Evolutionary conservation across 2,113 vertebrate species (phyloP).

Genomic region (Opisthocomus hoazin): DNA sequence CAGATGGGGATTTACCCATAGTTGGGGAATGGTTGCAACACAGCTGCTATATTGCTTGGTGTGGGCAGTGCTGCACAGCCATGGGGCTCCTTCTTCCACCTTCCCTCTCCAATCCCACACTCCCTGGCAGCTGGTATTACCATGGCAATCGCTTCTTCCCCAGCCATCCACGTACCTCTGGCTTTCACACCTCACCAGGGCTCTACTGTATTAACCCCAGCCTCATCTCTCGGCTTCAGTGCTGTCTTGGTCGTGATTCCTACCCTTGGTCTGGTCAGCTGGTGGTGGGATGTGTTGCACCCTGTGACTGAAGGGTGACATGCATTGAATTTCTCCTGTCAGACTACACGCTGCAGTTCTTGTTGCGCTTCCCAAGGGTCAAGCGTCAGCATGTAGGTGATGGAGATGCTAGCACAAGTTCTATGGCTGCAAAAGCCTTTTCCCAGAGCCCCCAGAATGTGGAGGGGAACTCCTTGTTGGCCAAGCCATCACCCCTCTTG

Average conservation of each 20-base stretch:
- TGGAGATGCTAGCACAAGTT: too few relatives aligned
- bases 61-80: background rate
- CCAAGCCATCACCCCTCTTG: background rate
- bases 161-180: too few relatives aligned
- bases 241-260: background rate
- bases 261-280: background rate
- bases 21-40: fast-evolving
- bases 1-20: fast-evolving
- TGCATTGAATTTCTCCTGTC: too few relatives aligned
- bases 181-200: background rate
- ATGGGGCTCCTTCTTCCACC: background rate
- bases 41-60: background rate
- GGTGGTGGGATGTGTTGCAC: background rate
- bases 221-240: background rate
- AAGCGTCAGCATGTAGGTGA: too few relatives aligned
- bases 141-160: too few relatives aligned
- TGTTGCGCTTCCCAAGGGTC: too few relatives aligned
- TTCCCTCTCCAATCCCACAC: background rate
- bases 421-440: too few relatives aligned
- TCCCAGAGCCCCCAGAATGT: too few relatives aligned
- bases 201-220: background rate
- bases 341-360: too few relatives aligned
- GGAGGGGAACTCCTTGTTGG: background rate
- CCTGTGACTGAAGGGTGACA: too few relatives aligned
- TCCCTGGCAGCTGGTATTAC: too few relatives aligned